Evolutionary conservation across 2,113 vertebrate species (phyloP).

Genomic region (Leucopsar rothschildi): DNA sequence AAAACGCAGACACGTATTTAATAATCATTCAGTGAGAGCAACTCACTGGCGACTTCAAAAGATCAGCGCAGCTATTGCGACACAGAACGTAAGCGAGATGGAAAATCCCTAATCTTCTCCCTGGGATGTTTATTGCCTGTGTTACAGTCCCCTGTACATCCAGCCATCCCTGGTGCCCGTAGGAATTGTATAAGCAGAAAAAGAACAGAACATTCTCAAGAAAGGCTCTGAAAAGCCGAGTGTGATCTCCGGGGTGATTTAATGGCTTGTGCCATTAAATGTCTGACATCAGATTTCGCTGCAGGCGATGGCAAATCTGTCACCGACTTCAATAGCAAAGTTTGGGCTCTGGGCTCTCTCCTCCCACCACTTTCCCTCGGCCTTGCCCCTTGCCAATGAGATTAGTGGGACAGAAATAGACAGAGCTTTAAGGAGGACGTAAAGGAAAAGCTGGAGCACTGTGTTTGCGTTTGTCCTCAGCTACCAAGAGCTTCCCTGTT

Average conservation of each 20-base stretch:
- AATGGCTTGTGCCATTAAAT: neutral
- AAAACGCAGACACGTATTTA: neutral
- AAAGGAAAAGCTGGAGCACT: neutral
- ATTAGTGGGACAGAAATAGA: neutral
- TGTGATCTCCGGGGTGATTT: neutral
- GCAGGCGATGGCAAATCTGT: neutral
- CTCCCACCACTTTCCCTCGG: neutral
- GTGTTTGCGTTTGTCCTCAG: neutral
- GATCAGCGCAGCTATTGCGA: neutral
- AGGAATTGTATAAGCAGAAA: neutral
- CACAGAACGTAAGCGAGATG: neutral
- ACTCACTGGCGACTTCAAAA: neutral
- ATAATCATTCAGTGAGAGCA: neutral
- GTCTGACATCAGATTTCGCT: neutral
- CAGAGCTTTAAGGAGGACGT: neutral
- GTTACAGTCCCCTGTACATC: neutral
- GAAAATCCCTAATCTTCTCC: neutral
- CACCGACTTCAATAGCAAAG: neutral
- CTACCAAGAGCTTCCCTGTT: neutral
- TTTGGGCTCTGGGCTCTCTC: neutral
- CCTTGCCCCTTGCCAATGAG: neutral
- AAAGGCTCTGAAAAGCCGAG: neutral
- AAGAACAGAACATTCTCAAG: constrained; percentile 31
- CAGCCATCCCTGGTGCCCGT: neutral
- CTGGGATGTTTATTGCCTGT: neutral